phyloP scores from a whole-genome alignment of 2,888 invertebrate species.

The Anodontia alba region DNA sequence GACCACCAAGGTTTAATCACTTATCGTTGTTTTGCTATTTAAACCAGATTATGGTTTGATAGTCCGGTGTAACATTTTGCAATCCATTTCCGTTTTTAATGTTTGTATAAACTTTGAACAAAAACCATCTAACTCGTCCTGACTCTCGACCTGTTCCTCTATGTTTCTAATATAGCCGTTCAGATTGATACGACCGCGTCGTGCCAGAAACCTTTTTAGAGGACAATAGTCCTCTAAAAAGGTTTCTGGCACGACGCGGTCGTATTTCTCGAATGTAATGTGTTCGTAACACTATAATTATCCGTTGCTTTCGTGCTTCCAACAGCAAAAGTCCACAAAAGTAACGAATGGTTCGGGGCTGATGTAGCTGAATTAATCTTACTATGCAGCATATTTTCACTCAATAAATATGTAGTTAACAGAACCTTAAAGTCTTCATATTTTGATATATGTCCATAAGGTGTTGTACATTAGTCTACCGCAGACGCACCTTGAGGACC shows the following conservation, averaged over 20 bases:
- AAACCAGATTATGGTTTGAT: neutral
- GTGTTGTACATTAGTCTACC: neutral
- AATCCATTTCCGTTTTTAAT: neutral
- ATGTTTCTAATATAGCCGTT: too few relatives aligned
- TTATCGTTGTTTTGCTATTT: neutral
- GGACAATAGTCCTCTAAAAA: too few relatives aligned
- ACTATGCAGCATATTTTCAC: neutral
- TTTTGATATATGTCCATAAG: neutral
- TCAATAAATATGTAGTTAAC: neutral
- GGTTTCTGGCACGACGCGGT: too few relatives aligned
- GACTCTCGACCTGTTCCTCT: neutral
- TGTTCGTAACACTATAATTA: too few relatives aligned
- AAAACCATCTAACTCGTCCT: neutral
- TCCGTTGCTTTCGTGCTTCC: too few relatives aligned
- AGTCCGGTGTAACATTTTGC: neutral
- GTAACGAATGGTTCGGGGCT: neutral
- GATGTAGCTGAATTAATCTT: neutral
- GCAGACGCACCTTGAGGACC: too few relatives aligned
- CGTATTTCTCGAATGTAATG: too few relatives aligned
- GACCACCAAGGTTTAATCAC: neutral
- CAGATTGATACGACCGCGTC: too few relatives aligned
- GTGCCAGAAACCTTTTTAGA: too few relatives aligned
- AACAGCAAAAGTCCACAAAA: conserved; percentile 6
- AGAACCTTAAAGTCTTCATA: neutral
- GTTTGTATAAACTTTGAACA: too few relatives aligned